phyloP scores from a whole-genome alignment of 1,140 invertebrate species.

The Drosophila pachea region DNA sequence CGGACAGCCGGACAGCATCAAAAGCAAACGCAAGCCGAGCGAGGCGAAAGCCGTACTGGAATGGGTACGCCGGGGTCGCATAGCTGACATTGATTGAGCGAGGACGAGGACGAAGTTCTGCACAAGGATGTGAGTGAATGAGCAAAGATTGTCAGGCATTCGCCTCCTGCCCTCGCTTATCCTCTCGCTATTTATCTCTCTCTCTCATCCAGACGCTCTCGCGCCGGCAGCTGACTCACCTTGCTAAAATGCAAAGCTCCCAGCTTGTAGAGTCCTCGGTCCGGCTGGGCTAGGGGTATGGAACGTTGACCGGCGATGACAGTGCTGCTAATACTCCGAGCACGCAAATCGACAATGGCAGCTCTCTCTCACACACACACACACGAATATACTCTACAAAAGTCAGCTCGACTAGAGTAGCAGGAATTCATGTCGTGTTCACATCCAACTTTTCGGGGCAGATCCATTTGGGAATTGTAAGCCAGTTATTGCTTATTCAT shows the following conservation, averaged over 20 bases:
- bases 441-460: background rate
- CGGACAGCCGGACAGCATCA: constrained; percentile 14
- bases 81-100: constrained; percentile 72
- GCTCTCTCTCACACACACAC: constrained; percentile 1
- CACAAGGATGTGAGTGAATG: constrained; percentile 38
- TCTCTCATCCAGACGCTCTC: too few species aligned
- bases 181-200: background rate
- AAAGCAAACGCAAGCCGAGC: constrained; percentile 3
- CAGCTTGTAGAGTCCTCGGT: background rate
- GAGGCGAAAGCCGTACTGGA: constrained; percentile 34
- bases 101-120: constrained; percentile 31
- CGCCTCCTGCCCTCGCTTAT: background rate
- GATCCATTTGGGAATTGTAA: background rate
- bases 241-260: constrained; percentile 12
- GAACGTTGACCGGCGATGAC: constrained; percentile 34
- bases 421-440: background rate
- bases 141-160: constrained; percentile 45
- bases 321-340: constrained; percentile 39
- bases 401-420: background rate
- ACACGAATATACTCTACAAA: background rate
- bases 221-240: constrained; percentile 31
- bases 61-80: background rate
- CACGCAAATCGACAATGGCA: constrained; percentile 36
- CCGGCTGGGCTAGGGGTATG: background rate
- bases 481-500: background rate